These are phyloP conservation scores for Sphecodes monilicornis DNA, from an alignment of 2,888 invertebrate species.

Conservation along the genomic window DNA sequence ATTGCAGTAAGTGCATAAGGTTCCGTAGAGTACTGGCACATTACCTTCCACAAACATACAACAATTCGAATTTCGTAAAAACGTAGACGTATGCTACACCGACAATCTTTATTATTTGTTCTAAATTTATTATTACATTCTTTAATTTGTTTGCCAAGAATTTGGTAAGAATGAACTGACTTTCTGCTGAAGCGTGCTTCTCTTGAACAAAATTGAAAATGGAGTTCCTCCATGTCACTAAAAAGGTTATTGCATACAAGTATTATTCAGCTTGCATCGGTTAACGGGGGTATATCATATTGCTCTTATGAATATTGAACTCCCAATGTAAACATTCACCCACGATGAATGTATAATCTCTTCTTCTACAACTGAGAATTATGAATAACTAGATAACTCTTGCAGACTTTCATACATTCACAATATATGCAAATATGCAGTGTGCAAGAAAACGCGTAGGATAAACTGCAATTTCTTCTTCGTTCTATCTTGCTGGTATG, in stretches of 20 bases:
- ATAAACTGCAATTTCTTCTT: no score
- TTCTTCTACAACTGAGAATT: neutral
- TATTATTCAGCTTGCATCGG: neutral
- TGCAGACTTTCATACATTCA: neutral
- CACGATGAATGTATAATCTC: neutral
- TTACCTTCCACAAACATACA: no score
- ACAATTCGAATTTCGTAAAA: no score
- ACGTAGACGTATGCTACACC: no score
- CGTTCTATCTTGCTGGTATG: no score
- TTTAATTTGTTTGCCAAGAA: no score
- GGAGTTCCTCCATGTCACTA: neutral
- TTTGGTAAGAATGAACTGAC: no score
- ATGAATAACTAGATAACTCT: neutral
- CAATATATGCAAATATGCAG: neutral
- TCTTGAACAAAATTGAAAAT: neutral
- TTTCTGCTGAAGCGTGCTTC: neutral
- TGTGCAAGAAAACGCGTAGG: no score
- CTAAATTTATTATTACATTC: no score
- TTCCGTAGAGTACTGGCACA: no score
- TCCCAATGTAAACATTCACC: neutral
- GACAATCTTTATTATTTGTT: no score
- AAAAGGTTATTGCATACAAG: neutral
- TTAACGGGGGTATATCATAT: neutral
- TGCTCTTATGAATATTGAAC: slow-evolving; percentile 1
- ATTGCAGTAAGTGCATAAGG: no score